A percentile compares a stretch with the other conserved stretches of the same genome.
phyloP scores from a whole-genome alignment of 2,113 vertebrate genomes.

The Lontra canadensis region DNA sequence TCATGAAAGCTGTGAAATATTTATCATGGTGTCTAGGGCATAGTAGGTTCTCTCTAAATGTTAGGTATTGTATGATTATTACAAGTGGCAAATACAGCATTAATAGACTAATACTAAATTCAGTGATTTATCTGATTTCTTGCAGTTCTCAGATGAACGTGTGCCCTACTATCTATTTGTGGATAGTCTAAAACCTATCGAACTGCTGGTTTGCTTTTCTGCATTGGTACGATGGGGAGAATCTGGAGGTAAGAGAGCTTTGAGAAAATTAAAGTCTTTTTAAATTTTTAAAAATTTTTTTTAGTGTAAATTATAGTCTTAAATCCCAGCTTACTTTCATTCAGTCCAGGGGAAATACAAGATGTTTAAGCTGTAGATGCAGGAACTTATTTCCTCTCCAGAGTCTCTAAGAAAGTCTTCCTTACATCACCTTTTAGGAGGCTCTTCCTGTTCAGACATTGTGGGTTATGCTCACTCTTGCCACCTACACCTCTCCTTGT shows the following conservation, averaged over 20 bases:
- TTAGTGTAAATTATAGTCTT: background rate
- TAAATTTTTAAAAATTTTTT: no score
- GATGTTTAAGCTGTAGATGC: background rate
- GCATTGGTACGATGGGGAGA: conserved; percentile 88
- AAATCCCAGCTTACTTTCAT: background rate
- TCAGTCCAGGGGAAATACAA: background rate
- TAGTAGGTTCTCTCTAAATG: background rate
- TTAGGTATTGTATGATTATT: background rate
- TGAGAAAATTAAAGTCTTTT: background rate
- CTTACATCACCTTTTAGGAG: background rate
- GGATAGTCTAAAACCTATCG: conserved; percentile 88
- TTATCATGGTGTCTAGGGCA: background rate
- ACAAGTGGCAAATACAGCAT: background rate
- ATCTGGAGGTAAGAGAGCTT: conserved; percentile 82
- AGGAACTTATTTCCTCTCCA: background rate
- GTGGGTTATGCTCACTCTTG: background rate
- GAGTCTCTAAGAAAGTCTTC: background rate
- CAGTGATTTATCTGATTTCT: background rate
- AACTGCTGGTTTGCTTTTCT: conserved; percentile 94
- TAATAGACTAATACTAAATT: background rate
- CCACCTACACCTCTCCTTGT: background rate
- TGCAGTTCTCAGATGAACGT: conserved; percentile 85
- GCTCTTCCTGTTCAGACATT: background rate
- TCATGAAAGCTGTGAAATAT: background rate
- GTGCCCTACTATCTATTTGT: conserved; percentile 89